Evolutionary conservation across 1,140 invertebrate genomes (phyloP).

Genomic region (Aphaenogaster ashmeadi): DNA sequence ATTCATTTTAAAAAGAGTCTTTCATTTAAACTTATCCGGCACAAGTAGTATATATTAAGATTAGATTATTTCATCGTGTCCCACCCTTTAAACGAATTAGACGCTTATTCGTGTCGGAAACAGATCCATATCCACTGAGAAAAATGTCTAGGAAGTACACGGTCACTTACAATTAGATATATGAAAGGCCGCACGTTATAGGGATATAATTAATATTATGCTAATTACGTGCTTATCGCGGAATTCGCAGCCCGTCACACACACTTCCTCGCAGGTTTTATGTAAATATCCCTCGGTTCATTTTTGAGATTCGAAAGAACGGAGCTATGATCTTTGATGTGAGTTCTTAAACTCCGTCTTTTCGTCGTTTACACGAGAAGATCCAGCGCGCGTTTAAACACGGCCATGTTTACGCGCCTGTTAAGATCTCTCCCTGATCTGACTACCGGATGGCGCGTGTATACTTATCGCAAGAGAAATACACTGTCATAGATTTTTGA

Average conservation of each 20-base stretch:
- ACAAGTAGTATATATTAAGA: neutral
- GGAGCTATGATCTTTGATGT: neutral
- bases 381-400: conserved; percentile 51
- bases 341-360: conserved; percentile 11
- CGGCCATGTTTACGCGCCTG: conserved; percentile 60
- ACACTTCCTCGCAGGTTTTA: neutral
- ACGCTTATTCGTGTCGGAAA: neutral
- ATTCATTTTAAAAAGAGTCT: neutral
- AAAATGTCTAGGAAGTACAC: neutral
- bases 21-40: neutral
- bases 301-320: neutral
- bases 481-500: conserved; percentile 52
- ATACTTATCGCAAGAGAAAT: conserved; percentile 63
- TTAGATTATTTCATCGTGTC: neutral
- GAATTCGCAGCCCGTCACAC: neutral
- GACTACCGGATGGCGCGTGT: conserved; percentile 17
- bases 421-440: conserved; percentile 34
- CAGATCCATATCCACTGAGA: conserved; percentile 14
- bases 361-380: neutral
- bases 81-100: neutral
- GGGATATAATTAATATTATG: conserved; percentile 32
- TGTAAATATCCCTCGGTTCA: neutral
- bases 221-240: conserved; percentile 33
- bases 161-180: neutral
- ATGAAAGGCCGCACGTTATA: neutral